phyloP scores from a whole-genome alignment of 2,888 invertebrate genomes.

The Drosophila anceps region DNA sequence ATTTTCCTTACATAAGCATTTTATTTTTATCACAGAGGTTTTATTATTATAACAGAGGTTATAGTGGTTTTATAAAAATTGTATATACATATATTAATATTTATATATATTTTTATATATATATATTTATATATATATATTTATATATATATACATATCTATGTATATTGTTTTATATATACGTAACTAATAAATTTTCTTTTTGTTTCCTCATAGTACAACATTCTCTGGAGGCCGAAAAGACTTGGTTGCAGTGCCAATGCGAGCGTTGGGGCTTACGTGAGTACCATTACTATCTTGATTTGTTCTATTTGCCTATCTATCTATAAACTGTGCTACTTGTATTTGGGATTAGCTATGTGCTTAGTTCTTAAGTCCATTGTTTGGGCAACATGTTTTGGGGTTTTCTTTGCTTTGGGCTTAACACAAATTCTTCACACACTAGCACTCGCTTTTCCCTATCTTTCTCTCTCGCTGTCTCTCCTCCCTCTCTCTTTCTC shows the following conservation, averaged over 20 bases:
- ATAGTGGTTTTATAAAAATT: too few relatives aligned
- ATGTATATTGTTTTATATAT: background rate
- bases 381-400: slow-evolving; percentile 26
- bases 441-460: background rate
- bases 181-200: background rate
- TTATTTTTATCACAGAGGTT: background rate
- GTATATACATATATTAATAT: background rate
- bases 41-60: background rate
- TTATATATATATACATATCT: background rate
- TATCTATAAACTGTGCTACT: slow-evolving; percentile 21
- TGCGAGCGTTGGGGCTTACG: slow-evolving; percentile 93
- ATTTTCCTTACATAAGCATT: background rate
- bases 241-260: slow-evolving; percentile 95
- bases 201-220: slow-evolving; percentile 87
- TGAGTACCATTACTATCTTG: slow-evolving; percentile 71
- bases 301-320: slow-evolving; percentile 12
- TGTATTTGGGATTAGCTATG: slow-evolving; percentile 46
- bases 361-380: slow-evolving; percentile 35
- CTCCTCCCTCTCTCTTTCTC: background rate
- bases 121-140: background rate
- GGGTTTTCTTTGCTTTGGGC: slow-evolving; percentile 40
- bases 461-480: background rate
- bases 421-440: slow-evolving; percentile 22
- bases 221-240: slow-evolving; percentile 94
- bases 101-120: background rate